Base-by-base conservation (phyloP, 2,888 invertebrate genomes). In the Brenthis ino region DNA sequence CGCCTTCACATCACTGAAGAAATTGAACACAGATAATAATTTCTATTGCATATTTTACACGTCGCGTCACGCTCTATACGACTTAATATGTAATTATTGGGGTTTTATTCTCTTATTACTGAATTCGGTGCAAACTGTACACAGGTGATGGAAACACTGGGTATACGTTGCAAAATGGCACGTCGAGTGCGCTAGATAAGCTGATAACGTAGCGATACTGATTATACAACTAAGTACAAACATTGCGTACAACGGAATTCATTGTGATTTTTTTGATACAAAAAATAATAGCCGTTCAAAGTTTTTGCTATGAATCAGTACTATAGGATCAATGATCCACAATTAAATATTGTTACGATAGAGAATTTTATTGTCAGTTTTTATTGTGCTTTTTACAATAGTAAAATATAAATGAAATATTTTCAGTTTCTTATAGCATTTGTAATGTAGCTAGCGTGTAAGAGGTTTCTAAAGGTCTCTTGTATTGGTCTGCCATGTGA, bases 191-290 rank as follows among this genome's bases (percentile, higher is more conserved):
- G 76, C 74, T 74, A 89, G 92, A 93, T 92, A 92, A 91, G 89
- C 89, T 90, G 93, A 93, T 93, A 92, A 93, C 82, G 79, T 73
- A 66, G 81, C 87, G 90, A 91, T 91, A 91, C 81, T 79, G 79
- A 84, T 81, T 85, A 83, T 82, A 83, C 79, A 72, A 69, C 68
- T 69, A 79, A 80, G 54, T 78, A 81, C 82, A 81, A 85, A 88
- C 81, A 82, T 85, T 85, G 82, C 82, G 81, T 82, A 83, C 79
- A 78, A 76, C 79, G 77, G 78, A 77, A 69, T 71, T 69, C 65
- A 70, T 74, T 76, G 72, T 74, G 11, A 57, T 72, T 70, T 69
- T 61, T 68, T 66, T 55, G 8, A 13, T 50, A 69, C 24, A 16
- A 33, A 37, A 50, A 56, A 37, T 37, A 8, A 51, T 56, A 37